Conservation (phyloP, 1,140 invertebrate species). For the Mesaphorura yosii region DNA sequence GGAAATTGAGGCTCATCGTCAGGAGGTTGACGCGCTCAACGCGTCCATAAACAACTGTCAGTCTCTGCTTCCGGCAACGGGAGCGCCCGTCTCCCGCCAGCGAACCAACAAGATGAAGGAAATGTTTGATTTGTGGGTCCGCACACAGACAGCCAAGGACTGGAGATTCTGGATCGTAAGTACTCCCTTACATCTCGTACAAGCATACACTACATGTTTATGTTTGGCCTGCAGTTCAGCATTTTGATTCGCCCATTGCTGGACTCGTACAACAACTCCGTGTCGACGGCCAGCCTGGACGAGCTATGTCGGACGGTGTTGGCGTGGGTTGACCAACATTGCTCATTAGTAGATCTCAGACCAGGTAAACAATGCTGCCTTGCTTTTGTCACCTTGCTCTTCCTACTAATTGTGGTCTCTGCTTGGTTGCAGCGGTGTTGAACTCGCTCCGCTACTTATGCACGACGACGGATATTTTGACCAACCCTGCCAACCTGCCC, state of each 20-base stretch:
- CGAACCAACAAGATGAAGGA: constrained; percentile 84
- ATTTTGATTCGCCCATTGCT: constrained; percentile 75
- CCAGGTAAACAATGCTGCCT: constrained; percentile 54
- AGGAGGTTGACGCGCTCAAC: constrained; percentile 82
- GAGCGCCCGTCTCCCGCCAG: constrained; percentile 79
- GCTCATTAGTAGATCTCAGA: constrained; percentile 80
- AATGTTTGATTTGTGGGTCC: constrained; percentile 87
- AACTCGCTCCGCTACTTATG: constrained; percentile 81
- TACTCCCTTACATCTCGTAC: neutral
- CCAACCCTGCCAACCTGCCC: constrained; percentile 70
- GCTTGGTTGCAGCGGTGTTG: constrained; percentile 60
- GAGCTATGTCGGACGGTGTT: constrained; percentile 84
- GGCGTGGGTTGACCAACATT: constrained; percentile 90
- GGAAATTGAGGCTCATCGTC: constrained; percentile 71
- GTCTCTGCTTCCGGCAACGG: constrained; percentile 85
- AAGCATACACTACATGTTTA: neutral
- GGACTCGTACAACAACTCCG: constrained; percentile 76
- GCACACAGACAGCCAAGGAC: constrained; percentile 69
- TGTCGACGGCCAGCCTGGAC: constrained; percentile 78
- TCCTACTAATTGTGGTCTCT: constrained; percentile 18
- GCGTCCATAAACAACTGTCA: constrained; percentile 85
- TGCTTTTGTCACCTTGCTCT: neutral
- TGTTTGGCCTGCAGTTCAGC: constrained; percentile 62
- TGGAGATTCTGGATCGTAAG: constrained; percentile 98
- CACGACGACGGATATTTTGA: constrained; percentile 83